Base-by-base conservation (phyloP, 1,140 invertebrate genomes). In the Neelides sp. region DNA sequence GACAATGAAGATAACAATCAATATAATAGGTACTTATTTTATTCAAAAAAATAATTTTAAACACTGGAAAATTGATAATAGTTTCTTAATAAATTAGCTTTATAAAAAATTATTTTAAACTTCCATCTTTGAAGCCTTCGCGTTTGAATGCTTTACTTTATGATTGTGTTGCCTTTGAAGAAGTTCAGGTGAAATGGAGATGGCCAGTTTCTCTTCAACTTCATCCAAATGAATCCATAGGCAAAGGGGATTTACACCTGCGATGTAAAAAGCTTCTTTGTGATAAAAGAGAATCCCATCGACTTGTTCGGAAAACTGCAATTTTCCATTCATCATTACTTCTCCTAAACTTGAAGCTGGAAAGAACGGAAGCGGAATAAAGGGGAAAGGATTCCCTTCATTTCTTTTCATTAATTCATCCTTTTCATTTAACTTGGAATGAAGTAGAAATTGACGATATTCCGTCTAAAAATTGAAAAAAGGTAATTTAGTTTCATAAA, bases 201-300 rank as follows among this genome's bases (percentile, higher is more conserved):
- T 10, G 13, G n/a, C 13, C 15, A 59, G 26, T 15, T 24, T 17
- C 13, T 30, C n/a, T 13, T 49, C 39, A 3, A 53, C 39, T 24
- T 59, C 27, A n/a, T 27, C 26, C 12, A 57, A 24, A 7, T 43
- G 36, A 28, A 61, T 22, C 59, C 59, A 61, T 4, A 61, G 32
- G 43, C 55, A 57, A 12, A 95, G 67, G 0, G 91, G 89, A 0
- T 87, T 88, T 28, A 70, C 26, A 10, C 85, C 85, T 56, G 76
- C 73, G 7, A 73, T 75, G 59, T 96, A 96, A 56, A 79, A 76
- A 0, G 77, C 76, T 55, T 77, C 71, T 59, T 79, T 80, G 64
- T 91, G 85, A 64, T 84, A 89, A 68, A 90, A 89, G 20, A 90
- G 63, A 13, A 88, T 63, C 0, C 86, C 86, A 68, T 90, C 85